Evolutionary conservation across 2,888 invertebrate genomes (phyloP).

Genomic region (Drosophila koepferae): DNA sequence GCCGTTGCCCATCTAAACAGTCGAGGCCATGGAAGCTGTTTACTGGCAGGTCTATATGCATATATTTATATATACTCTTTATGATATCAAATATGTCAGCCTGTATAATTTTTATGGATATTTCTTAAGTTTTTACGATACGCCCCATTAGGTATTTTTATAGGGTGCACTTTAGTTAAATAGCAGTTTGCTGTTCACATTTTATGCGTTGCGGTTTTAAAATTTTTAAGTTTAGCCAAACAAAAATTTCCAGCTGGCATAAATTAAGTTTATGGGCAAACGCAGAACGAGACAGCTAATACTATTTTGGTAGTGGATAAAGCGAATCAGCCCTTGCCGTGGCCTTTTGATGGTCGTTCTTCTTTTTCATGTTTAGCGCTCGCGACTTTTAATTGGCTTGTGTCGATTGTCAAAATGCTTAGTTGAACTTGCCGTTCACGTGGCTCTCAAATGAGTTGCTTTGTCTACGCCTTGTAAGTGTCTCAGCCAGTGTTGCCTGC

Average conservation of each 20-base stretch:
- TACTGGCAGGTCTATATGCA: neutral
- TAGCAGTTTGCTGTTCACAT: conserved; percentile 17
- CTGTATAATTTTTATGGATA: neutral
- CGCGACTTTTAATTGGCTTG: conserved; percentile 75
- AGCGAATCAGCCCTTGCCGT: conserved; percentile 2
- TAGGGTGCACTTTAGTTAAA: neutral
- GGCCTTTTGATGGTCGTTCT: conserved; percentile 19
- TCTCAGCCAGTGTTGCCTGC: conserved; percentile 20
- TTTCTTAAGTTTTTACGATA: conserved; percentile 3
- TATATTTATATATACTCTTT: neutral
- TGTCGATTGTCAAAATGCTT: conserved; percentile 37
- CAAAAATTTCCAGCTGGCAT: conserved; percentile 41
- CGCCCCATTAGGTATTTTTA: conserved; percentile 8
- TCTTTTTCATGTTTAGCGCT: conserved; percentile 36
- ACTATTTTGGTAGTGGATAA: neutral
- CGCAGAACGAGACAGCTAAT: neutral
- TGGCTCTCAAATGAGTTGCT: conserved; percentile 32
- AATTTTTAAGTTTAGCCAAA: conserved; percentile 18
- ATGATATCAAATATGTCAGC: conserved; percentile 1
- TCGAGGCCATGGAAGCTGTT: neutral
- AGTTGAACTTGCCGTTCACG: conserved; percentile 22
- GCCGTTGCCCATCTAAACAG: neutral
- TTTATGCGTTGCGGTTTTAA: conserved; percentile 34
- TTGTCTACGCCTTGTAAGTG: conserved; percentile 31
- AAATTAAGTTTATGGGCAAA: conserved; percentile 59